Conservation (phyloP, 2,888 invertebrate genomes). For the Dastarcus helophoroides region DNA sequence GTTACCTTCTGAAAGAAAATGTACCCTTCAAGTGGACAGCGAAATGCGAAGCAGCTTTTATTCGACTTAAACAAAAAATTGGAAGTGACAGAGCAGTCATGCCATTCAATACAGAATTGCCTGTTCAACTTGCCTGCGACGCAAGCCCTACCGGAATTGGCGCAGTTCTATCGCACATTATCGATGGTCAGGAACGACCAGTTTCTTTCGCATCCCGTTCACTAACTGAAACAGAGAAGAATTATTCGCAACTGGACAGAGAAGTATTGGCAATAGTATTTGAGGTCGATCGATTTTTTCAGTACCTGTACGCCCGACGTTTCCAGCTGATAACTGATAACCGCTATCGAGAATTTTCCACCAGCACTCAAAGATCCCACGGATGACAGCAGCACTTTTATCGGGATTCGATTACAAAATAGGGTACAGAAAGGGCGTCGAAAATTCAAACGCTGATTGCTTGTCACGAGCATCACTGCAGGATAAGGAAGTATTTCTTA, state of each 20-base stretch:
- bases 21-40: constrained; percentile 8
- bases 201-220: constrained; percentile 17
- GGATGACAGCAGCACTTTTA: constrained; percentile 6
- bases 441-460: constrained; percentile 4
- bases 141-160: no score
- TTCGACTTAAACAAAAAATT: constrained; percentile 6
- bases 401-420: constrained; percentile 5
- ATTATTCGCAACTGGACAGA: constrained; percentile 19
- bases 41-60: constrained; percentile 7
- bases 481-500: no score
- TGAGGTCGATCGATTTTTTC: no score
- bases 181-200: constrained; percentile 15
- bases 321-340: no score
- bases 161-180: constrained; percentile 19
- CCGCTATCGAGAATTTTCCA: constrained; percentile 8
- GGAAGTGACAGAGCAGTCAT: constrained; percentile 3
- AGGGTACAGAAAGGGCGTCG: neutral
- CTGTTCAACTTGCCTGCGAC: no score
- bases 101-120: no score
- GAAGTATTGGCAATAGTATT: constrained; percentile 12
- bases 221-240: constrained; percentile 15
- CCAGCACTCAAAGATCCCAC: constrained; percentile 4
- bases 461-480: no score
- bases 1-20: constrained; percentile 6
- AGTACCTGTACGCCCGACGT: no score